Evolutionary conservation across 1,140 invertebrate species (phyloP), one percentile per base, ranked within the genome.

Genomic region (Sminthurides bifidus): DNA sequence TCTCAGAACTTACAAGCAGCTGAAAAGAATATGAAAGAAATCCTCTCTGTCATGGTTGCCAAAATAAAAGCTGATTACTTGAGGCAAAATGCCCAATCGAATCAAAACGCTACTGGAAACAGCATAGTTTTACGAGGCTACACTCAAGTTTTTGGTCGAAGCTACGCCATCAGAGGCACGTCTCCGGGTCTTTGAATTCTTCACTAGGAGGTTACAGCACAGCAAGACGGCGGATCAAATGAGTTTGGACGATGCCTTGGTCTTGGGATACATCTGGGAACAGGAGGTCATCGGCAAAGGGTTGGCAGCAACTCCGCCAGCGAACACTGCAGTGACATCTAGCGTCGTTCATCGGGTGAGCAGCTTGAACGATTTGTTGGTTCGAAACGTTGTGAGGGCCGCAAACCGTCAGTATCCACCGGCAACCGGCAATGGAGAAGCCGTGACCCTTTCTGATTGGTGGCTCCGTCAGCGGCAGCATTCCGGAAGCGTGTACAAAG

Each of bases 211-310:
- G 21, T 19, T 49, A 2, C 8, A 31, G 3, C 5, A 4, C 15
- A 5, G 30, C 12, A 31, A 31, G 10, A 49, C 4, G 6, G 12
- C 23, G 6, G 26, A 49, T 2, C 15, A 49, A 31, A 49, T 49
- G 46, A 49, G 46, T 35, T 35, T 49, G 29, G 46, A 49, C 17
- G 46, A 49, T 49, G 10, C 26, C 29, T n/a, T 49, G 3, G 17
- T 49, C 23, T 49, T 49, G 15, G 29, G 4, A 10, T 33, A 49
- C 21, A 30, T 49, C 35, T 49, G 46, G 46, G n/a, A 17, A n/a
- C 27, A 33, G 21, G 46, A 49, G 29, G 35, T 49, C 21, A 33
- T 49, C 10, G 21, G 24, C 35, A 31, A 31, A 3, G 46, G 46
- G 3, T 5, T n/a, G 6, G 8, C 35, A 4, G n/a, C n/a, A n/a